Base-by-base conservation (phyloP, 2,113 vertebrate species). In the Melanostigma gelatinosum region DNA sequence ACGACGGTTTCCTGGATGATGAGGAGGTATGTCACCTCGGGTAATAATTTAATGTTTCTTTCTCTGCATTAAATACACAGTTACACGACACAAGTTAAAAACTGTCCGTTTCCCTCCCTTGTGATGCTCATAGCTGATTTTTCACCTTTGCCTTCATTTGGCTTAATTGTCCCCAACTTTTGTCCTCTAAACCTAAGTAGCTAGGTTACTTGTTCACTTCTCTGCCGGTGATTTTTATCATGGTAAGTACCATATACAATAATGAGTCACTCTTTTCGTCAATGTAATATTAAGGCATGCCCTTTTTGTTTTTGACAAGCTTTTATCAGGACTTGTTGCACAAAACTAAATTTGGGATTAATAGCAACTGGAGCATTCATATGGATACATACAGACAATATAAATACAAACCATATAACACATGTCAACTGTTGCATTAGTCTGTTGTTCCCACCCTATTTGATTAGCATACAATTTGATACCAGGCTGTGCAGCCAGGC, bases 21-120 rank as follows among this genome's bases (percentile, higher is more conserved):
- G 98, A 99, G 95, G 98, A 99, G 98, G 98, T 99, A 99, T 99
- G 98, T 99, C 97, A 79, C 50, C 94, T 85, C 97, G 97, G 97
- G 97, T 98, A 99, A 98, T 99, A 95, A 94, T 96, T 97, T 87
- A 52, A 95, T 74, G 69, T 93, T 93, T 91, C 86, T 94, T 85
- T 86, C 80, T 87, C 77, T 75, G 83, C 24, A 82, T 79, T 80
- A 61, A 72, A 79, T 80, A 75, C 65, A 64, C 68, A 83, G 48
- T 66, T 20, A 70, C 55, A 77, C 36, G 8, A 40, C 79, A 81
- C 64, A 62, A 4, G 2, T 72, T 72, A 70, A 77, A 50, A 81
- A 52, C 58, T 77, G 55, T 32, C 62, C 4, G 1, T 20, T 44
- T 13, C 52, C 63, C 22, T 27, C 66, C 44, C 34, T 88, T 94